Base-by-base conservation (phyloP, 2,888 invertebrate species). In the Melinaea marsaeus region DNA sequence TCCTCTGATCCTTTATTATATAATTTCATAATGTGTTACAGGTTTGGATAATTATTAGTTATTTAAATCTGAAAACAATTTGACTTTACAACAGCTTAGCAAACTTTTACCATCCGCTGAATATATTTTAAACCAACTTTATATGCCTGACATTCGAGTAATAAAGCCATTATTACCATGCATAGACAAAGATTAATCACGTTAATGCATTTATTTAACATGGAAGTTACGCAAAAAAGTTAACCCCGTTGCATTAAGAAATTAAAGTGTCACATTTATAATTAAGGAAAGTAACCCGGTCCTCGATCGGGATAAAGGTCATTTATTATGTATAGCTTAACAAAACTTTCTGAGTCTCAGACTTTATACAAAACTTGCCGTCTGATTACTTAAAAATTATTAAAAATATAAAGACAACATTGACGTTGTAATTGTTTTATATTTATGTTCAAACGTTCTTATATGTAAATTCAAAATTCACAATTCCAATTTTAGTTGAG, bases 331-430 rank as follows among this genome's bases (percentile, higher is more conserved):
- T 63, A 66, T 61, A 58, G 58, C 35, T 22, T 22, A 22, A 22
- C 46, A 34, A 58, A 66, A 66, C 60, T 64, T 66, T 58, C 61
- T 59, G 57, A 60, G 55, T 65, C 63, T 55, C 46, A 47, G 59
- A 66, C 46, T 46, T 46, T 46, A 46, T 46, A 9, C 46, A 11
- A 46, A 46, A 46, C 46, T 46, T 46, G 46, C 11, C 11, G 46
- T 46, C n/a, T 46, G 46, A 46, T 46, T 46, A 46, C 46, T 9
- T 46, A 46, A 11, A n/a, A 46, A 46, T 46, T 46, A 46, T 22
- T 22, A 22, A 22, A 22, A 22, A 22, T 22, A 22, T 22, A 22
- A 22, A 22, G 22, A 22, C 0, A 22, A 1, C 22, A 22, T 22
- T 22, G 22, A 22, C 22, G 22, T 22, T 22, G 22, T 22, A 22